Conservation (phyloP, 1,140 invertebrate genomes). For the Bombus sibiricus region DNA sequence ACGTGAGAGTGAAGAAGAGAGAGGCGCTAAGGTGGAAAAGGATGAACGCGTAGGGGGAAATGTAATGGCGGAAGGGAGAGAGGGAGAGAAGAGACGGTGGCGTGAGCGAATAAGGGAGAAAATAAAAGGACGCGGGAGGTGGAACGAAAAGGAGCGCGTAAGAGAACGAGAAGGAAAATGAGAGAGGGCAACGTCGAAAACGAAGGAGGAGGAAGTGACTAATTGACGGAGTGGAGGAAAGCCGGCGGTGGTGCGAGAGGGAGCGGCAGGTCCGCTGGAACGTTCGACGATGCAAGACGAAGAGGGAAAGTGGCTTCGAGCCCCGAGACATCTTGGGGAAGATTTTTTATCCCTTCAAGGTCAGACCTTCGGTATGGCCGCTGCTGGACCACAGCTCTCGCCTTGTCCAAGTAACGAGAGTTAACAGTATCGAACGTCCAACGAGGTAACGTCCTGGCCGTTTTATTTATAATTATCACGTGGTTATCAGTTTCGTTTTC, state of each 20-base stretch:
- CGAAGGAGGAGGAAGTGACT: constrained; percentile 64
- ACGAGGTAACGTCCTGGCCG: constrained; percentile 72
- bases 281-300: constrained; percentile 30
- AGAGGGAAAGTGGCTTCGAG: constrained; percentile 57
- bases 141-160: constrained; percentile 24
- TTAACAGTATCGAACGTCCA: constrained; percentile 63
- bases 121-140: constrained; percentile 7
- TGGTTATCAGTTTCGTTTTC: background rate
- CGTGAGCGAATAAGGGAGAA: constrained; percentile 15
- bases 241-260: constrained; percentile 42
- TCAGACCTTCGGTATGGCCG: constrained; percentile 80
- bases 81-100: background rate
- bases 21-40: constrained; percentile 1
- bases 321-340: constrained; percentile 73
- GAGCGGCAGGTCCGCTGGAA: constrained; percentile 19
- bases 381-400: constrained; percentile 72
- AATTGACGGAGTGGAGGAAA: constrained; percentile 67
- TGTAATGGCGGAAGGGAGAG: background rate
- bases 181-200: constrained; percentile 40
- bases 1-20: background rate
- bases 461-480: no score
- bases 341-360: constrained; percentile 81
- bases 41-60: background rate
- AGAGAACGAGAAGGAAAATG: constrained; percentile 15
- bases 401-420: constrained; percentile 63